Evolutionary conservation across 2,888 invertebrate species (phyloP), one percentile per base, ranked within the genome.

Genomic region (Megaustenia siamemsis): DNA sequence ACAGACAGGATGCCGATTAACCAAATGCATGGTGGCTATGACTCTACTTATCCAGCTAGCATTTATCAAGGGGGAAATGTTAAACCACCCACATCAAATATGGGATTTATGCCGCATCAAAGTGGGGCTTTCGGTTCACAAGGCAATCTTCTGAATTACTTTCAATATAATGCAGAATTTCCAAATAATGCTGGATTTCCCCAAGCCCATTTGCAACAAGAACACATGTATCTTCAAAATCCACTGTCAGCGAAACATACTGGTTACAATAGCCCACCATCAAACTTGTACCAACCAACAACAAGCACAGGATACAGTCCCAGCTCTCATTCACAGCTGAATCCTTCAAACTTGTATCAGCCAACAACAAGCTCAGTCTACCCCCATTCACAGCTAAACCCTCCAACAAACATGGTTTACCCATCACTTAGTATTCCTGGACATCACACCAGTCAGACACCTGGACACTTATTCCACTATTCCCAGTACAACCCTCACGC

Each of bases 131-230:
- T n/a, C 43, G 43, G 63, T 43, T 4, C 43, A 21, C 60, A 53
- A 15, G 73, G 82, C 28, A 45, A 40, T 21, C 35, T 53, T 10
- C n/a, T 18, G 4, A 77, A 53, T 40, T 77, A 77, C 53, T 10
- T 28, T 38, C 83, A 77, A n/a, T 83, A 83, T 43, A 75, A 75
- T 35, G 24, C 49, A 53, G 83, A 83, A n/a, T 77, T 77, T 68
- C 32, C 68, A 40, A 77, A 68, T 49, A 21, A 53, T 18, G n/a
- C 82, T n/a, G 60, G 60, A 21, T 71, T 49, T n/a, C 24, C 71
- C 6, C n/a, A n/a, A 28, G 40, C 56, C 43, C 71, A 82, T 28
- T 49, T 56, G 38, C 73, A 71, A 28, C 82, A 82, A 82, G 43
- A 45, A 40, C 43, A 76, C 12, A n/a, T 45, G 53, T 66, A 66